phyloP scores from a whole-genome alignment of 2,888 invertebrate genomes.

The Sericinus montela region DNA sequence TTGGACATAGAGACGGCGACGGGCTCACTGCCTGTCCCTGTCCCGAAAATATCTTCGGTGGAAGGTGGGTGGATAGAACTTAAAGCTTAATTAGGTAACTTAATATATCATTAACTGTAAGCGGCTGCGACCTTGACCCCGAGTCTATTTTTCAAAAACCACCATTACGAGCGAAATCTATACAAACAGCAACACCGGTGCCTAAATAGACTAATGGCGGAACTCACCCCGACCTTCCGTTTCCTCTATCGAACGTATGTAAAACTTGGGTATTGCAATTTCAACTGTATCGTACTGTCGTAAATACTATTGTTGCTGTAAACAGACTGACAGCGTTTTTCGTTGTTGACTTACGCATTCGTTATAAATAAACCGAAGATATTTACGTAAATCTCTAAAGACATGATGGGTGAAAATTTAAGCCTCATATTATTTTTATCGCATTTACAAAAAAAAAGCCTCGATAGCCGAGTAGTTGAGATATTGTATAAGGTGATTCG shows the following conservation, averaged over 20 bases:
- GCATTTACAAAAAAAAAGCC: too few species aligned
- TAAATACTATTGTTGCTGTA: slow-evolving; percentile 26
- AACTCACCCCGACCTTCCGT: slow-evolving; percentile 51
- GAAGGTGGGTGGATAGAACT: too few species aligned
- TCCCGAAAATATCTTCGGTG: too few species aligned
- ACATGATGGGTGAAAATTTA: neutral
- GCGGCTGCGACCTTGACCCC: slow-evolving; percentile 30
- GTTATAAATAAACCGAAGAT: slow-evolving; percentile 10
- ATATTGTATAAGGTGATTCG: too few species aligned
- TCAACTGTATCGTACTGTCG: slow-evolving; percentile 23
- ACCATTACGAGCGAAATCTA: slow-evolving; percentile 31
- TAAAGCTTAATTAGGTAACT: slow-evolving; percentile 24
- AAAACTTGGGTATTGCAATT: neutral
- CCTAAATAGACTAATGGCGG: slow-evolving; percentile 39
- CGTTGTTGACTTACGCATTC: slow-evolving; percentile 16
- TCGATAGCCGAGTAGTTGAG: too few species aligned
- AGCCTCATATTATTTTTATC: neutral
- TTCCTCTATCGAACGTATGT: slow-evolving; percentile 31
- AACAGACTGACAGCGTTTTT: slow-evolving; percentile 9
- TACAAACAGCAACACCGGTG: slow-evolving; percentile 32
- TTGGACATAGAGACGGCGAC: too few species aligned
- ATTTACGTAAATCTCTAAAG: slow-evolving; percentile 6
- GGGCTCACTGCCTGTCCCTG: too few species aligned
- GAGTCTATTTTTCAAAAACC: slow-evolving; percentile 35
- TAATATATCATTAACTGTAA: slow-evolving; percentile 24